Evolutionary conservation across 2,888 invertebrate species (phyloP), one percentile per base, ranked within the genome.

Genomic region (Diarsia rubi): DNA sequence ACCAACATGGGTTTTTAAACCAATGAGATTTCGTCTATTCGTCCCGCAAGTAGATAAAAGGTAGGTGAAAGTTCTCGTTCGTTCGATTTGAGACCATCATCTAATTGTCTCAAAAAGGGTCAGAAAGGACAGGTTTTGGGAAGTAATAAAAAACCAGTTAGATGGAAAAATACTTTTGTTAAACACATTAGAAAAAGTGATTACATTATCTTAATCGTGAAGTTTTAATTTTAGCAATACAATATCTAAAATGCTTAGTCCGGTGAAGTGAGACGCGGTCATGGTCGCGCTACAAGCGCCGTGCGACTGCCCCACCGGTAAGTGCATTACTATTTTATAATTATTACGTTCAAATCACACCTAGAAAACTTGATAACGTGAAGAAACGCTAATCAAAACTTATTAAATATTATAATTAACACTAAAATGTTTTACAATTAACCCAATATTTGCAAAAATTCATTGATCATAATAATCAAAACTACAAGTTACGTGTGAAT

Each of bases 121-220:
- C n/a, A 24, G 62, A n/a, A 42, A 62, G n/a, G n/a, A 27, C 24
- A n/a, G 54, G 57, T 31, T 60, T 5, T n/a, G 42, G 47, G 45
- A 47, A 45, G 14, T 31, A 59, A 73, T 81, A 78, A 79, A 82
- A 79, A 83, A 82, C 75, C 84, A 78, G 79, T 82, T 81, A 71
- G 85, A 89, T 92, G 82, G 78, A 91, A 92, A 93, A 92, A 92
- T 93, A 92, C 83, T 76, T 85, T 91, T 93, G 91, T 92, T 92
- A 91, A 92, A 92, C 90, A 92, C 91, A 82, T 90, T 91, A 91
- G 90, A 88, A 92, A 92, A 93, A 90, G 86, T 90, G 90, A 92
- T 90, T 92, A 92, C 89, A 91, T 57, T 71, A 71, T 86, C 91
- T 92, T 91, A 93, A 82, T 87, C 81, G 82, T 86, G 79, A 86